Evolutionary conservation across 2,113 vertebrate genomes (phyloP).

Genomic region (Planiliza haematocheilus): DNA sequence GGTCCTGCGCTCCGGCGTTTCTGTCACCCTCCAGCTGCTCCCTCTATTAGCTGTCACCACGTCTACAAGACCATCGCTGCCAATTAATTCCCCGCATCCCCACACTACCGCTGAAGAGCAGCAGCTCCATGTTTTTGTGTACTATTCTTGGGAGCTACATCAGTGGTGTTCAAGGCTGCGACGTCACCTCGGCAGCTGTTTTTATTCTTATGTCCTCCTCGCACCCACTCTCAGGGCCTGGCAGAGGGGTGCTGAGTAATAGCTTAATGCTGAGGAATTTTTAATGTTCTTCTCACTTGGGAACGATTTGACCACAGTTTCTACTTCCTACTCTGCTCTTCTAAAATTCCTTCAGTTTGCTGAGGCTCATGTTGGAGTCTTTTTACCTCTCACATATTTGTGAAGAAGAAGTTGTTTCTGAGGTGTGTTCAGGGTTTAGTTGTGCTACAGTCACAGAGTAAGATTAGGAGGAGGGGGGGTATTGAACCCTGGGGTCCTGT

Average conservation of each 20-base stretch:
- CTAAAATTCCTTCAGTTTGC: constrained; percentile 6
- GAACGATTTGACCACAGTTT: constrained; percentile 9
- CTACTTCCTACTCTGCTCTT: constrained; percentile 7
- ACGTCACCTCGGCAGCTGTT: constrained; percentile 73
- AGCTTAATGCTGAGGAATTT: constrained; percentile 44
- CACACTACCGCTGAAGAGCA: constrained; percentile 42
- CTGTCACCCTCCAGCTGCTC: constrained; percentile 75
- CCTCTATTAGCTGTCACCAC: constrained; percentile 77
- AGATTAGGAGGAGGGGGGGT: constrained; percentile 67
- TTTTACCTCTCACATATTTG: constrained; percentile 9
- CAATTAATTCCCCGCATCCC: constrained; percentile 69
- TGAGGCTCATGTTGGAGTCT: not conserved
- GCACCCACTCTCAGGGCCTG: constrained; percentile 38
- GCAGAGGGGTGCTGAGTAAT: constrained; percentile 72
- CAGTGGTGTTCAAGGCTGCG: constrained; percentile 67
- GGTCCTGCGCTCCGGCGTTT: constrained; percentile 40
- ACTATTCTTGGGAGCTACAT: constrained; percentile 74
- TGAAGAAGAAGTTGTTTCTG: constrained; percentile 13
- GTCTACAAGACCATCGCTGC: constrained; percentile 50
- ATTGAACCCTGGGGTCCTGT: constrained; percentile 82
- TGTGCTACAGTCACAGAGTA: constrained; percentile 52
- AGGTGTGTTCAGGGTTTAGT: constrained; percentile 58
- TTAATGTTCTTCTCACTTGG: constrained; percentile 9
- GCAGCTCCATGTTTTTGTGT: constrained; percentile 49
- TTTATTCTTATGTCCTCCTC: constrained; percentile 72